phyloP scores from a whole-genome alignment of 2,113 vertebrate genomes.

The Australoheros scitulus region DNA sequence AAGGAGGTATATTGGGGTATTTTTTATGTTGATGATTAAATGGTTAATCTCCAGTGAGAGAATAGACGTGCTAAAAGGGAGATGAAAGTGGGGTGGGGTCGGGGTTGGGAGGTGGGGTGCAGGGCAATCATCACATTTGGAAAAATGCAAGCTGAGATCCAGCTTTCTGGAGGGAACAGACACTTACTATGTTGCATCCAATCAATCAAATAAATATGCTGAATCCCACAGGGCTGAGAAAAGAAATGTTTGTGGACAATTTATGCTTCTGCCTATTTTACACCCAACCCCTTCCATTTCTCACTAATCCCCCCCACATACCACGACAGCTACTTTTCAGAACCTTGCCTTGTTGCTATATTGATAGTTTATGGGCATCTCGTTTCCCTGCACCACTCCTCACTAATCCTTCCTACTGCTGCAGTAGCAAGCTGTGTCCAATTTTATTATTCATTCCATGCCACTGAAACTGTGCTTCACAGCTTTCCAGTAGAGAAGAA shows the following conservation, averaged over 20 bases:
- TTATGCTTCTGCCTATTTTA: constrained; percentile 27
- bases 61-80: constrained; percentile 23
- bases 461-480: constrained; percentile 12
- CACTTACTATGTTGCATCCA: constrained; percentile 39
- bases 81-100: constrained; percentile 3
- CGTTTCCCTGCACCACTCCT: constrained; percentile 33
- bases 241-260: constrained; percentile 9
- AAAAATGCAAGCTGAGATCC: constrained; percentile 40
- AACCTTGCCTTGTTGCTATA: constrained; percentile 33
- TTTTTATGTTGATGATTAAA: constrained; percentile 37
- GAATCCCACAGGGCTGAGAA: constrained; percentile 25
- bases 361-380: constrained; percentile 57
- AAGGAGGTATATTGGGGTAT: background rate
- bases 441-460: constrained; percentile 43
- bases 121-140: constrained; percentile 34
- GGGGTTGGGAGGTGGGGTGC: background rate
- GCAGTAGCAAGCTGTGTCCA: constrained; percentile 37
- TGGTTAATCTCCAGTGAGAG: constrained; percentile 42
- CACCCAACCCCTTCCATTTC: constrained; percentile 1
- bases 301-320: background rate
- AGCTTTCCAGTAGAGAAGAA: constrained; percentile 22
- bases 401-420: constrained; percentile 26
- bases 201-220: constrained; percentile 55
- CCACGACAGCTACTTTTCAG: constrained; percentile 14
- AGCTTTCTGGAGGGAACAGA: constrained; percentile 22